Evolutionary conservation across 2,113 vertebrate genomes (phyloP).

Genomic region (Hylia prasina): DNA sequence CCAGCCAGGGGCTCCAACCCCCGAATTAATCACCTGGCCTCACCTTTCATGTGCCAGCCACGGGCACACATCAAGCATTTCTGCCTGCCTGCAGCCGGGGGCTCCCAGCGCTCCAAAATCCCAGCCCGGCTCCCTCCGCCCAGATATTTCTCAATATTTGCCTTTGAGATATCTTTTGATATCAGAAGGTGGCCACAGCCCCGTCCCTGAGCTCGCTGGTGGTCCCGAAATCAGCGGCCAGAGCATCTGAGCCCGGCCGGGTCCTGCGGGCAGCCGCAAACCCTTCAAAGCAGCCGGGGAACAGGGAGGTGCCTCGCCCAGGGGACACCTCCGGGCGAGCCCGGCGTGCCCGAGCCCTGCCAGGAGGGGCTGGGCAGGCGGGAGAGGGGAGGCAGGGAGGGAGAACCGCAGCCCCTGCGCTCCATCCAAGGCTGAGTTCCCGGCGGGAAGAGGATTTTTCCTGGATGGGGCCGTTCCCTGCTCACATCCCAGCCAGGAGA

Average conservation of each 20-base stretch:
- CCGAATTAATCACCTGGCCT: not conserved
- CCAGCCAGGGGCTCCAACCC: not conserved
- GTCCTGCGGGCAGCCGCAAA: conserved; percentile 33
- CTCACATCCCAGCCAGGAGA: not conserved
- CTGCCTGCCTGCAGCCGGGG: not conserved
- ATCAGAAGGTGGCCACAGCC: conserved; percentile 31
- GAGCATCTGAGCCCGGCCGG: conserved; percentile 4
- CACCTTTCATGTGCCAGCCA: not conserved
- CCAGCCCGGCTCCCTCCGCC: not conserved
- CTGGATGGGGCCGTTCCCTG: not conserved
- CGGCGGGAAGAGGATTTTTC: not conserved
- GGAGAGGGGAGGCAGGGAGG: not conserved
- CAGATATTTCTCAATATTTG: conserved; percentile 13
- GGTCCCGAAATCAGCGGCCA: conserved; percentile 35
- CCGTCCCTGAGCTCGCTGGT: conserved; percentile 39
- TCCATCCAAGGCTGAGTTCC: not conserved
- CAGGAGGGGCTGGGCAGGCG: not conserved
- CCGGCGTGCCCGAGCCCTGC: not conserved
- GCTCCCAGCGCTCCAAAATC: not conserved
- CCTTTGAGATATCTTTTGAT: not conserved
- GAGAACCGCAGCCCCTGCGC: not conserved
- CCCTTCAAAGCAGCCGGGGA: conserved; percentile 57
- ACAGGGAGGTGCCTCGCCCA: conserved; percentile 22
- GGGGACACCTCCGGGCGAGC: conserved; percentile 50
- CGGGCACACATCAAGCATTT: not conserved